A percentile compares a stretch with the other conserved stretches of the same genome.
Conservation (phyloP, 2,888 invertebrate genomes). For the Poecilobothrus nobilitatus region DNA sequence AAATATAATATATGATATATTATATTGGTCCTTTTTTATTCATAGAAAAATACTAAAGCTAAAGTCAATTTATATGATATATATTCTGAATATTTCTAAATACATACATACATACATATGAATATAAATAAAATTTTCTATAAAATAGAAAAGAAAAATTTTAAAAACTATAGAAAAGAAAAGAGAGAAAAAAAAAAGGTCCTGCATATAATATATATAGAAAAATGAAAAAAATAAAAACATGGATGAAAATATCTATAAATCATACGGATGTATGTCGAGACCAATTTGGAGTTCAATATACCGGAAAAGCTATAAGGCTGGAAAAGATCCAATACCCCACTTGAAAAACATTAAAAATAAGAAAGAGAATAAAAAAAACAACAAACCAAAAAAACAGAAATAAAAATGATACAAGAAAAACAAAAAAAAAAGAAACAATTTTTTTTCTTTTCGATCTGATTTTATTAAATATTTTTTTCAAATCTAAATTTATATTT, state of each 20-base stretch:
- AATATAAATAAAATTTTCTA: not conserved
- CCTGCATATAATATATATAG: not conserved
- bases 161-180: not conserved
- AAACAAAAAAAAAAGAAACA: not conserved
- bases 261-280: slow-evolving; percentile 13
- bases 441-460: not conserved
- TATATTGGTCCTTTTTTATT: too few relatives aligned
- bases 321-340: slow-evolving; percentile 11
- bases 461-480: not conserved
- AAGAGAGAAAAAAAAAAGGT: not conserved
- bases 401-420: not conserved
- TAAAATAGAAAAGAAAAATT: not conserved
- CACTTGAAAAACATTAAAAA: not conserved
- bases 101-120: not conserved
- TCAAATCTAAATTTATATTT: not conserved
- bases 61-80: too few relatives aligned
- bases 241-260: not conserved
- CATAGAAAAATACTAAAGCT: too few relatives aligned
- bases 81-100: too few relatives aligned
- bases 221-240: not conserved
- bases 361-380: not conserved
- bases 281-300: slow-evolving; percentile 13
- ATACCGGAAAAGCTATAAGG: slow-evolving; percentile 11
- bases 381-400: too few relatives aligned
- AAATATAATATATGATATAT: too few relatives aligned